Conservation (phyloP, 1,140 invertebrate genomes). For the Sitobion miscanthi region DNA sequence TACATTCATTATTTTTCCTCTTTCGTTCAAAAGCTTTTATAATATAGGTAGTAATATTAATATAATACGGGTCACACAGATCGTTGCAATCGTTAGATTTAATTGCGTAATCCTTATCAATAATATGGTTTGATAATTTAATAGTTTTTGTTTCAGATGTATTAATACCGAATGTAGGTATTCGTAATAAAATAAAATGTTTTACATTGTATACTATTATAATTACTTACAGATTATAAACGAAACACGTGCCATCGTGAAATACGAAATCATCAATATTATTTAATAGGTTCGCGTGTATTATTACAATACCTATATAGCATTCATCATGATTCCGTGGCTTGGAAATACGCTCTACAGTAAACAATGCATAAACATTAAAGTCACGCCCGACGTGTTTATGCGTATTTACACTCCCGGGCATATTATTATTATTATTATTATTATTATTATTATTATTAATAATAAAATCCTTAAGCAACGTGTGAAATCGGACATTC, state of each 20-base stretch:
- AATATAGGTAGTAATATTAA: too few relatives aligned
- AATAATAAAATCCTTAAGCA: not conserved
- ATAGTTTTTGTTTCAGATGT: not conserved
- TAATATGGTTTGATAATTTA: not conserved
- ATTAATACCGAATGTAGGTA: not conserved
- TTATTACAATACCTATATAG: not conserved
- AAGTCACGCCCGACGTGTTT: not conserved
- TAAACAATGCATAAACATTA: not conserved
- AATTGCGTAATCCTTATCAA: not conserved
- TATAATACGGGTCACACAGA: not conserved
- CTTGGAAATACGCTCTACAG: not conserved
- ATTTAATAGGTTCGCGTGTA: not conserved
- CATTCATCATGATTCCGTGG: not conserved
- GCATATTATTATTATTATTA: not conserved
- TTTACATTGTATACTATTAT: not conserved
- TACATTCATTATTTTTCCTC: not conserved
- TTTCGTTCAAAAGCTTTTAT: not conserved
- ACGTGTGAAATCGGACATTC: not conserved
- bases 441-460: not conserved
- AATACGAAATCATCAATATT: not conserved
- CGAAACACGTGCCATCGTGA: not conserved
- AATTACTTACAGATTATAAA: not conserved
- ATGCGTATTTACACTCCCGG: not conserved
- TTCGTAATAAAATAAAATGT: not conserved
- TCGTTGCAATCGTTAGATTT: not conserved